These are phyloP conservation scores for Vanessa tameamea DNA, from an alignment of 1,140 invertebrate genomes.

Conservation along the genomic window DNA sequence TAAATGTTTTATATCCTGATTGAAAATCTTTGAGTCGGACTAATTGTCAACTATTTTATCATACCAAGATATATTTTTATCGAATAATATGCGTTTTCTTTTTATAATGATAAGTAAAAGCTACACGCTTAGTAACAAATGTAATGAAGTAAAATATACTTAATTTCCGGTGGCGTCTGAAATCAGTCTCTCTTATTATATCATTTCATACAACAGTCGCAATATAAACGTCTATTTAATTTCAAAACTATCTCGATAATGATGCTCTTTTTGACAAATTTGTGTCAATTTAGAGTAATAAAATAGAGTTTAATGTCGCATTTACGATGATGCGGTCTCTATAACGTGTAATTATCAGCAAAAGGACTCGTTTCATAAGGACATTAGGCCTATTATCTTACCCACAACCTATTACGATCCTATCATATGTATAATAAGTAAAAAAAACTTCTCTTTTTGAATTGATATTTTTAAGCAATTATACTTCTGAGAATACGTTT, in stretches of 20 bases:
- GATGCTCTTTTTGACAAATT: constrained; percentile 75
- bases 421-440: constrained; percentile 19
- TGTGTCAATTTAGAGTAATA: constrained; percentile 77
- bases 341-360: constrained; percentile 65
- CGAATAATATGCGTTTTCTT: too few species aligned
- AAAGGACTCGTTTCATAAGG: constrained; percentile 52
- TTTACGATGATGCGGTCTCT: constrained; percentile 73
- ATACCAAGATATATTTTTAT: too few species aligned
- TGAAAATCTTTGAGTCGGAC: too few species aligned
- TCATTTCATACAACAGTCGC: constrained; percentile 7
- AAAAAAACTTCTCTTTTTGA: background rate
- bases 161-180: background rate
- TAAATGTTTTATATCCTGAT: too few species aligned
- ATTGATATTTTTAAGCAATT: background rate
- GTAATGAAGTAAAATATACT: background rate
- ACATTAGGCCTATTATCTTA: constrained; percentile 36
- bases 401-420: constrained; percentile 31
- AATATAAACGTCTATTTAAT: constrained; percentile 45
- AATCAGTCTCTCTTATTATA: background rate
- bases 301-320: constrained; percentile 77
- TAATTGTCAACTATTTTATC: too few species aligned
- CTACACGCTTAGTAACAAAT: too few species aligned
- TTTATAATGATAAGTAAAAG: too few species aligned
- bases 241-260: constrained; percentile 63
- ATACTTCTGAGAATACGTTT: too few species aligned